Evolutionary conservation across 2,113 vertebrate species (phyloP).

Genomic region (Tetrao urogallus): DNA sequence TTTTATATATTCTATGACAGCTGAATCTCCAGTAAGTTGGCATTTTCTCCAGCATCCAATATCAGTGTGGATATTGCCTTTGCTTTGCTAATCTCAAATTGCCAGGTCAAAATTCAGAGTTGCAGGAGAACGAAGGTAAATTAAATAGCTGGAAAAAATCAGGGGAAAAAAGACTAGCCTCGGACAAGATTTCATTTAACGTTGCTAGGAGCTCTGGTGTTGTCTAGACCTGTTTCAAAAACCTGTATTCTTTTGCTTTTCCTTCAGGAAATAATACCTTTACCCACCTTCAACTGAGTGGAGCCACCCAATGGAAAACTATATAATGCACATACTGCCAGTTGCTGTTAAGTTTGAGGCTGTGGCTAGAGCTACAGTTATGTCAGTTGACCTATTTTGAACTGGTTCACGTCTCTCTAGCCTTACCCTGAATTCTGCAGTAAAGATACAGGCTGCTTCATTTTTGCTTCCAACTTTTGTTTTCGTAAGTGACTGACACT

Average conservation of each 20-base stretch:
- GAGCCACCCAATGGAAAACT: background rate
- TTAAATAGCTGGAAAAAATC: constrained; percentile 22
- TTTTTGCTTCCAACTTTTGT: background rate
- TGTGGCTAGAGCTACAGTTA: background rate
- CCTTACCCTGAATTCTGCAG: background rate
- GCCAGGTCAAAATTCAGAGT: constrained; percentile 8
- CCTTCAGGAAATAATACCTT: background rate
- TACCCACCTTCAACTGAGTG: background rate
- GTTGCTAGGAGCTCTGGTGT: background rate
- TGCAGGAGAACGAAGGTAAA: background rate
- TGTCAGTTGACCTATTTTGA: background rate
- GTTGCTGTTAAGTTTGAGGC: background rate
- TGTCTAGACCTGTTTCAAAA: constrained; percentile 1
- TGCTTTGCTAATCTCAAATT: background rate
- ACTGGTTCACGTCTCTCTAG: background rate
- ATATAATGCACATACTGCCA: background rate
- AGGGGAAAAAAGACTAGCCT: background rate
- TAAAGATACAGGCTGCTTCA: background rate
- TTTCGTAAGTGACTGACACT: background rate
- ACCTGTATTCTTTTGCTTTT: background rate
- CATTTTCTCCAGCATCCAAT: background rate
- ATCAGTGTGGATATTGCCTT: constrained; percentile 15
- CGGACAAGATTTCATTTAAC: background rate
- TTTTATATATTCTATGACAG: background rate
- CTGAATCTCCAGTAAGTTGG: background rate